Conservation (phyloP, 2,113 vertebrate genomes). For the Kryptolebias marmoratus region DNA sequence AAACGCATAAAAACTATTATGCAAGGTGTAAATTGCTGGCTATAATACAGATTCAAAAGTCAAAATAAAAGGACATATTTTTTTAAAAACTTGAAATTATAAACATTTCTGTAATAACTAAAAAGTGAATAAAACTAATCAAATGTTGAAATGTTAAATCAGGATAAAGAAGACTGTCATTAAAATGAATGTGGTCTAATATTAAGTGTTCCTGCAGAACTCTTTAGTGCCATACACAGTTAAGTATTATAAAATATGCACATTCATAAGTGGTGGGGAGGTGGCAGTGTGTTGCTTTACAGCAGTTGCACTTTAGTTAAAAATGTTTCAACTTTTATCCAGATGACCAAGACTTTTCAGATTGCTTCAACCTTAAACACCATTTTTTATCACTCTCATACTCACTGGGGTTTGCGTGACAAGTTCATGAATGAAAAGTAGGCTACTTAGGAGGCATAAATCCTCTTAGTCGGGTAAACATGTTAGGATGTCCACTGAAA, state of each 20-base stretch:
- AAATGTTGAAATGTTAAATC: constrained; percentile 1
- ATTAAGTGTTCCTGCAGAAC: constrained; percentile 24
- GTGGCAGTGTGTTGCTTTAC: background rate
- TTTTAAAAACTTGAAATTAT: background rate
- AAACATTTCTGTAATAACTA: background rate
- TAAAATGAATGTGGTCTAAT: constrained; percentile 35
- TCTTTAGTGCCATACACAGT: constrained; percentile 15
- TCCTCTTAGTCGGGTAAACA: constrained; percentile 36
- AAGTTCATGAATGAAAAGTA: constrained; percentile 23
- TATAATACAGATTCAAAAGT: background rate
- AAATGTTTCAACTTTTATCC: background rate
- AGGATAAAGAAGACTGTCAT: constrained; percentile 25
- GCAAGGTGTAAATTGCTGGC: background rate
- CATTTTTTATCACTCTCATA: background rate
- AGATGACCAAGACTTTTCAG: background rate
- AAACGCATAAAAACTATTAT: no score
- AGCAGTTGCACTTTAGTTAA: background rate
- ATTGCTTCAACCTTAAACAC: constrained; percentile 5
- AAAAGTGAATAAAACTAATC: background rate
- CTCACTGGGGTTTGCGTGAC: constrained; percentile 16
- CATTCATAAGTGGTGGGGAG: constrained; percentile 1
- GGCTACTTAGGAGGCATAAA: constrained; percentile 32
- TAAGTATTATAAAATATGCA: constrained; percentile 33
- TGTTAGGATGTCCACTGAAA: constrained; percentile 14
- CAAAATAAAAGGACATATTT: background rate